Evolutionary conservation across 2,888 invertebrate species (phyloP).

Genomic region (Dicycla oo): DNA sequence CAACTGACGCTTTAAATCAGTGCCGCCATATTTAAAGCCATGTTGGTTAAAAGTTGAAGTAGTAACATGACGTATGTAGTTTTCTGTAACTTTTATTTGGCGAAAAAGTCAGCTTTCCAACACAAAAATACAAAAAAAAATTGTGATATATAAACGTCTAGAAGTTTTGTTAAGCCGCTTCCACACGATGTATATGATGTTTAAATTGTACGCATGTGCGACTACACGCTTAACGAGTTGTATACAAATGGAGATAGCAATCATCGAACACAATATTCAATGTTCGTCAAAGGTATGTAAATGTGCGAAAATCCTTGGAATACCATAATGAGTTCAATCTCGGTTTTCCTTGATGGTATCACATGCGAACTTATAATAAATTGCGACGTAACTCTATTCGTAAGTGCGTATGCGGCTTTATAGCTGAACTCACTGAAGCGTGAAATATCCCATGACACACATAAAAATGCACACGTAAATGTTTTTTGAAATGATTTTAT

Average conservation of each 20-base stretch:
- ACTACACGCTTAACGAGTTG: conserved; percentile 3
- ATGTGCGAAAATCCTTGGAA: conserved; percentile 19
- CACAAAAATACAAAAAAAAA: not conserved
- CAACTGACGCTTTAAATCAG: no score
- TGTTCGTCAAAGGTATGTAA: conserved; percentile 23
- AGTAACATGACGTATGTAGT: conserved; percentile 7
- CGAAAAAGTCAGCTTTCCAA: not conserved
- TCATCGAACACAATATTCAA: not conserved
- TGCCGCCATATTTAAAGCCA: not conserved
- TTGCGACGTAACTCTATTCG: conserved; percentile 8
- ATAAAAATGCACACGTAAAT: conserved; percentile 37
- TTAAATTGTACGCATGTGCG: not conserved
- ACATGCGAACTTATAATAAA: not conserved
- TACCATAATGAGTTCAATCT: not conserved
- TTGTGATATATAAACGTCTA: conserved; percentile 11
- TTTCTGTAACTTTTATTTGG: not conserved
- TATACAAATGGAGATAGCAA: conserved; percentile 20
- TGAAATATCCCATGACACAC: conserved; percentile 30
- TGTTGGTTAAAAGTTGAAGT: not conserved
- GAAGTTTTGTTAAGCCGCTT: not conserved
- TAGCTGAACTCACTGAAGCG: conserved; percentile 12
- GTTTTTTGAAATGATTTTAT: conserved; percentile 26
- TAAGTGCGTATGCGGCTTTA: conserved; percentile 5
- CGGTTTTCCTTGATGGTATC: not conserved
- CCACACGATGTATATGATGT: not conserved